Base-by-base conservation (phyloP, 2,113 vertebrate genomes). In the Psilopogon haemacephalus region DNA sequence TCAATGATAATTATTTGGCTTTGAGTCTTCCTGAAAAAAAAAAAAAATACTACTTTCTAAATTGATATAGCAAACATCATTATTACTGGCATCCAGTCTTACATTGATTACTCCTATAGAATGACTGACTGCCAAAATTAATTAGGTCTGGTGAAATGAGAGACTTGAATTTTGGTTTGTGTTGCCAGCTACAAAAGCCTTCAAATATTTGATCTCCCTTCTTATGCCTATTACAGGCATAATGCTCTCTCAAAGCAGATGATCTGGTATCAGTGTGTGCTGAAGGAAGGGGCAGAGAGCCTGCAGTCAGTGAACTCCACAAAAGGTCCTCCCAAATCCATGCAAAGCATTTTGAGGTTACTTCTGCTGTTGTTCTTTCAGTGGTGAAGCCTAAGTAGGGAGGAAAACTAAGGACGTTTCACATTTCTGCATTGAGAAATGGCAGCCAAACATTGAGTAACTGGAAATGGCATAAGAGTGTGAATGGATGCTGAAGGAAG, bases 1-100 rank as follows among this genome's bases (percentile, higher is more conserved):
- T n/a, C n/a, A n/a, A n/a, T n/a, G n/a, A n/a, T n/a, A n/a, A 93
- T 73, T 93, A 91, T 84, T 86, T 88, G 26, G 32, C 54, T 54
- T 88, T 95, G 93, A 92, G 62, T 77, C 70, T 91, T 92, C 27
- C 67, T 88, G 76, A 80, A 74, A 88, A 84, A 75, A 75, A 86
- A 52, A 50, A 67, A 80, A 58, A 95, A 68, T 74, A 44, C 60
- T 88, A 91, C 52, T 86, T 95, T 96, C 78, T 88, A 84, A 91
- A 93, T 89, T 89, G 65, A 74, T 81, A 60, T 18, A 92, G 70
- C 28, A 79, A 89, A 89, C 40, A 23, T 84, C 62, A 68, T 90
- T 92, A 89, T 89, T 92, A 72, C 38, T 73, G 54, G 30, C 55
- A 89, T 76, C 35, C 37, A 76, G 27, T 70, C 50, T 70, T 28